A percentile compares a stretch with the other conserved stretches of the same genome.
phyloP scores from a whole-genome alignment of 2,113 vertebrate genomes.

The Gambusia holbrooki region DNA sequence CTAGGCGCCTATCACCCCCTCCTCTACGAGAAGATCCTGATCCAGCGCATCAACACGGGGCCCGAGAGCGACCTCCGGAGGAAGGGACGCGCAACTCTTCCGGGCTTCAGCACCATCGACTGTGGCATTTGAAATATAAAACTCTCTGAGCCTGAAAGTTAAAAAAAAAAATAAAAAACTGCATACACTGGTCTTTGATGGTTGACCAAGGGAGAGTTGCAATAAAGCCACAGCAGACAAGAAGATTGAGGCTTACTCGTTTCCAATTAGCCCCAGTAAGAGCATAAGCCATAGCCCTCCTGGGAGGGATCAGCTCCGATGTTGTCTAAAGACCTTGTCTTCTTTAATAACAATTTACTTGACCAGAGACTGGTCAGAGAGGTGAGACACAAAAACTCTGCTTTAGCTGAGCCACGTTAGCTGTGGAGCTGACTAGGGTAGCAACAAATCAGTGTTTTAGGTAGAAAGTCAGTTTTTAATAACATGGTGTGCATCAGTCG shows the following conservation, averaged over 20 bases:
- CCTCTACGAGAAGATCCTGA: conserved; percentile 93
- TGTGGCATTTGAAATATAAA: conserved; percentile 79
- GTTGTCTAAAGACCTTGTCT: conserved; percentile 41
- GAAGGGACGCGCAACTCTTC: conserved; percentile 91
- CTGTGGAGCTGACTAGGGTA: conserved; percentile 72
- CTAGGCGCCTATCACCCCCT: conserved; percentile 96
- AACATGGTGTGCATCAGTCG: conserved; percentile 57
- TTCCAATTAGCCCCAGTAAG: conserved; percentile 55
- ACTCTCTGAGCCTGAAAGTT: conserved; percentile 10
- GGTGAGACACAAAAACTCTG: conserved; percentile 46
- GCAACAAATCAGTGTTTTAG: conserved; percentile 71
- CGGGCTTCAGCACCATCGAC: conserved; percentile 86
- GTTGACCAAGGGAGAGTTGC: conserved; percentile 61
- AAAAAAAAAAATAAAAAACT: not conserved
- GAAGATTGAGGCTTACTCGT: conserved; percentile 45
- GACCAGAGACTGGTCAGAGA: conserved; percentile 23
- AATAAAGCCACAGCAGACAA: conserved; percentile 69
- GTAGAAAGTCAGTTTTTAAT: conserved; percentile 62
- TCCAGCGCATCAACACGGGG: conserved; percentile 91
- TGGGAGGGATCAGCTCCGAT: conserved; percentile 39
- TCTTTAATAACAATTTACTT: conserved; percentile 37
- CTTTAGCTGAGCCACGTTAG: conserved; percentile 79
- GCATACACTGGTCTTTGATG: conserved; percentile 42
- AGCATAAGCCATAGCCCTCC: conserved; percentile 68
- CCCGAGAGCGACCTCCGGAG: conserved; percentile 84